Base-by-base conservation (phyloP, 2,888 invertebrate genomes). In the Caenorhabditis sinica region DNA sequence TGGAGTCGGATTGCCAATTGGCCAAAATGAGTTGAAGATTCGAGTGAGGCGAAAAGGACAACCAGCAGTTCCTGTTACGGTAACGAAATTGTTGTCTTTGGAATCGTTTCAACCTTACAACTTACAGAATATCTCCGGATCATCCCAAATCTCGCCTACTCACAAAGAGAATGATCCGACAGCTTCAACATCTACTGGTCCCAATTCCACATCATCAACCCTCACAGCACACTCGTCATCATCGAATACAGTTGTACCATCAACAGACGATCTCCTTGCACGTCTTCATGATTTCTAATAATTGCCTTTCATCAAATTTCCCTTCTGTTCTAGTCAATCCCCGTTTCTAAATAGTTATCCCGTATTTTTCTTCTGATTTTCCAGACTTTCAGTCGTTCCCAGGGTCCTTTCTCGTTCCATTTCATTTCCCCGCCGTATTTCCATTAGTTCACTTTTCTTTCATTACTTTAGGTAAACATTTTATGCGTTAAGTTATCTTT, bases 21-120 rank as follows among this genome's bases (percentile, higher is more conserved):
- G 79, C 11, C 76, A 76, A 33, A 71, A 74, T 43, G 82, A 82
- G 33, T 49, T 82, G 66, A 87, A 85, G 51, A 56, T 84, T 13
- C 33, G 77, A 53, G 76, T 89, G 13, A 63, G 89, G n/a, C 43
- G 83, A 80, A 88, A 86, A 65, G 88, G 88, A 61, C 85, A 80
- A 71, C 87, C 88, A 11, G 86, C 88, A 2, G 82, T 82, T 13
- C 82, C 85, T 8, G 75, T 89, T 11, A 82, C 86, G 85, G 88
- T 89, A 61, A 58, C 75, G 15, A 17, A 5, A 17, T 45, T 45
- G 20, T 49, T 49, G 40, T 40, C 40, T 40, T 9, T 40, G n/a
- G n/a, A n/a, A n/a, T 40, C 4, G 25, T 23, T 9, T 25, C 23
- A 58, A 13, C 36, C n/a, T 43, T 25, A 23, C 25, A 4, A 49